Evolutionary conservation across 2,888 invertebrate genomes (phyloP).

Genomic region (Ochropleura leucogaster): DNA sequence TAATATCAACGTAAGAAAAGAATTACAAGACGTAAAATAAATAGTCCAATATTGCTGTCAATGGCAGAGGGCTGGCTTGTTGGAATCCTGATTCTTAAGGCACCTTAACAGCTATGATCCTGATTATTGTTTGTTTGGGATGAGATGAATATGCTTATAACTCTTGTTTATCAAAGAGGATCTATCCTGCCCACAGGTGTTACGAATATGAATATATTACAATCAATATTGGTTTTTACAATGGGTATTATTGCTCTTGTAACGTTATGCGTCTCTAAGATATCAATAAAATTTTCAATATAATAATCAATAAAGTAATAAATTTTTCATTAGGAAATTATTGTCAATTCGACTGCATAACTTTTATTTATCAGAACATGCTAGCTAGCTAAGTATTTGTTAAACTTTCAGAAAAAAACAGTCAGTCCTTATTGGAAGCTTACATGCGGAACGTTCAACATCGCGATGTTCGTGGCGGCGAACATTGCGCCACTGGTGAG

Average conservation of each 20-base stretch:
- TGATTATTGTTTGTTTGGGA: neutral
- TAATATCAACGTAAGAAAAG: too few relatives aligned
- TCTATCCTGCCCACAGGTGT: neutral
- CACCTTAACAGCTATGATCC: too few relatives aligned
- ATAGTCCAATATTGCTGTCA: too few relatives aligned
- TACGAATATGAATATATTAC: neutral
- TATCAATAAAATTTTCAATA: too few relatives aligned
- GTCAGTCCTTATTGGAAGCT: conserved; percentile 83
- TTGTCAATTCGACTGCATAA: neutral
- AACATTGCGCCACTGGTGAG: conserved; percentile 84
- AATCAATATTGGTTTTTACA: neutral
- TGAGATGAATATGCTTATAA: neutral
- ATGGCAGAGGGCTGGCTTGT: too few relatives aligned
- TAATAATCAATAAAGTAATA: too few relatives aligned
- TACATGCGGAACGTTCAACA: conserved; percentile 82
- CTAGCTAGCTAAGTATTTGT: neutral
- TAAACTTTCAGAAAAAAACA: conserved; percentile 78
- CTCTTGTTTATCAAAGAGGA: conserved; percentile 7
- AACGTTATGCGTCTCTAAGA: neutral
- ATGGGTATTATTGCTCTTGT: neutral
- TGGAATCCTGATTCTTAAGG: too few relatives aligned
- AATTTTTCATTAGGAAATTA: neutral
- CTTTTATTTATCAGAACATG: neutral
- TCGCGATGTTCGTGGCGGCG: conserved; percentile 80
- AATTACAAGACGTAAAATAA: too few relatives aligned